Conservation (phyloP, 2,888 invertebrate genomes). For the Ornithoptera priamus region DNA sequence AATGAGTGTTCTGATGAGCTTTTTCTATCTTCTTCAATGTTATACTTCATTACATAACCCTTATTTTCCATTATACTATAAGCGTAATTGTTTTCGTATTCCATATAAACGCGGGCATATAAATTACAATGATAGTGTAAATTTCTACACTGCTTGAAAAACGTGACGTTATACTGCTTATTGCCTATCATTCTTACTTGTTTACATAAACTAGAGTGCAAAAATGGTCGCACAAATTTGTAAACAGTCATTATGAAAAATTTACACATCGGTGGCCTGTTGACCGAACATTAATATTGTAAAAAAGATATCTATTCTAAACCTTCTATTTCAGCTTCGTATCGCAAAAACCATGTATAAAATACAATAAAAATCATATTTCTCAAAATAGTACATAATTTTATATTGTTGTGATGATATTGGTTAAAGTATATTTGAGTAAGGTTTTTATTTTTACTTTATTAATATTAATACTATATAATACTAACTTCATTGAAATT, state of each 20-base stretch:
- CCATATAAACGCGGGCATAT: slow-evolving; percentile 55
- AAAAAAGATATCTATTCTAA: no score
- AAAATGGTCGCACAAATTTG: slow-evolving; percentile 17
- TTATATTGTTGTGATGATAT: no score
- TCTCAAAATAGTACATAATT: no score
- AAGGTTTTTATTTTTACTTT: no score
- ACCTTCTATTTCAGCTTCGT: no score
- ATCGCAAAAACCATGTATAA: no score
- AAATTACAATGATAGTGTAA: slow-evolving; percentile 44
- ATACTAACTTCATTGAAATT: no score
- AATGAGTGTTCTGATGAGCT: slow-evolving; percentile 45
- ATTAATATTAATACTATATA: no score
- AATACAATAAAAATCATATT: no score
- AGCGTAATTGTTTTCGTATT: slow-evolving; percentile 69
- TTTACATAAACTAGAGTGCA: slow-evolving; percentile 2
- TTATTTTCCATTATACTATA: slow-evolving; percentile 60
- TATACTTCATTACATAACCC: slow-evolving; percentile 53
- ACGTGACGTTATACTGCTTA: background rate
- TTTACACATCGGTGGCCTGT: background rate
- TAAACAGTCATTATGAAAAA: slow-evolving; percentile 9
- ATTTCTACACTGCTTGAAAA: slow-evolving; percentile 31
- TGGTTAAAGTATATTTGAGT: no score
- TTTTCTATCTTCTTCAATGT: slow-evolving; percentile 32
- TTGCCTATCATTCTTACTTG: background rate
- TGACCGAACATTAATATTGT: background rate